These are phyloP conservation scores for Mesorhabditis belari DNA, from an alignment of 2,888 invertebrate species.

Conservation along the genomic window DNA sequence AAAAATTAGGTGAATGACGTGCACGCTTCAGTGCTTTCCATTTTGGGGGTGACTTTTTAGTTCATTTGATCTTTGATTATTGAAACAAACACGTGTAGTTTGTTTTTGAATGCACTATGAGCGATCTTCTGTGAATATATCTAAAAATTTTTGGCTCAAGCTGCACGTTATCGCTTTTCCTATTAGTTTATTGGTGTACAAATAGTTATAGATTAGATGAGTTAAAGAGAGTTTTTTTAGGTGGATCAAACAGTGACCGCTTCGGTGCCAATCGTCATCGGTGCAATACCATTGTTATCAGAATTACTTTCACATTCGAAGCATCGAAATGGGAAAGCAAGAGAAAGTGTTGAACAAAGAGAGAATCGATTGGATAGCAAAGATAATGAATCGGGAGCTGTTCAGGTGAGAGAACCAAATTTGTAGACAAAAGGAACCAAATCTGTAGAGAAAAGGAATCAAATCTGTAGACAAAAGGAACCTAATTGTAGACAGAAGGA, in stretches of 20 bases:
- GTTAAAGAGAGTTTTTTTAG: slow-evolving; percentile 10
- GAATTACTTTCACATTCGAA: slow-evolving; percentile 37
- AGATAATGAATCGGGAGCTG: too few species aligned
- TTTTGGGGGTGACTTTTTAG: not conserved
- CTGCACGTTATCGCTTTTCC: not conserved
- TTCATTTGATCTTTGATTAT: too few species aligned
- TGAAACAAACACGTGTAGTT: too few species aligned
- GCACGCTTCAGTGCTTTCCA: not conserved
- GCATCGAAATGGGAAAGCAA: slow-evolving; percentile 1
- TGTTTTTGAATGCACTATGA: too few species aligned
- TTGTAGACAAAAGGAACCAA: too few species aligned
- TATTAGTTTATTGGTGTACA: not conserved
- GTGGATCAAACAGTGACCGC: slow-evolving; percentile 31
- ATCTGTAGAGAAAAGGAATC: too few species aligned
- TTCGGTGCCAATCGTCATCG: slow-evolving; percentile 41
- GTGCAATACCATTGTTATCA: slow-evolving; percentile 49
- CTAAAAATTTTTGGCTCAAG: too few species aligned
- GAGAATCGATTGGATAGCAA: too few species aligned
- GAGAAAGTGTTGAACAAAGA: not conserved
- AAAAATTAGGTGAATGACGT: not conserved
- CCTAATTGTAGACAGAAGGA: too few species aligned
- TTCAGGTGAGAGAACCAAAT: too few species aligned
- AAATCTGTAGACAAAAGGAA: too few species aligned
- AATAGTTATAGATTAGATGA: not conserved
- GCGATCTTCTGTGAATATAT: too few species aligned